Base-by-base conservation (phyloP, 2,113 vertebrate genomes). In the Protobothrops mucrosquamatus region DNA sequence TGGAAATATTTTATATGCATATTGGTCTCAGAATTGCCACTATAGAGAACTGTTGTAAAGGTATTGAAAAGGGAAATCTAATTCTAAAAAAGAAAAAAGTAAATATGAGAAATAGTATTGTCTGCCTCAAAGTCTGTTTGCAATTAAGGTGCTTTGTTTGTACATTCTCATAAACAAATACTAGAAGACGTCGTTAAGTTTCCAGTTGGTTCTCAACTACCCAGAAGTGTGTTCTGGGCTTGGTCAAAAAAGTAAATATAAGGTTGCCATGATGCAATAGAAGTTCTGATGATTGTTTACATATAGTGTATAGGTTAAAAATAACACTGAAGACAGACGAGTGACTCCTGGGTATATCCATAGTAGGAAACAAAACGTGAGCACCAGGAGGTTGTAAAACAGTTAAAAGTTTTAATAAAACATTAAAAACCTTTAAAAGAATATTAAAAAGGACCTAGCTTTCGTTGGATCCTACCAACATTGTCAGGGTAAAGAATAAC, bases 1-100 rank as follows among this genome's bases (percentile, higher is more conserved):
- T 64, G 91, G 91, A 87, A 64, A 26, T 90, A 94, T 94, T 94
- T 94, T 88, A 81, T 26, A 46, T n/a, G 24, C 24, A 89, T n/a
- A 46, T 9, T 89, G 0, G 8, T 48, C 52, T 81, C 74, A 81
- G 89, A 92, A 46, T n/a, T 55, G 59, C 34, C 57, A 6, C 7
- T 39, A 89, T 46, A 52, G 87, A 55, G 23, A 61, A 59, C 22
- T 59, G 54, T 48, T 92, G 85, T 52, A 64, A 87, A 87, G 6
- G 29, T 64, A 3, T 57, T n/a, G 87, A 39, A 86, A 43, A 54
- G 43, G 34, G 15, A 74, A 74, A 74, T 18, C 2, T 74, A 74
- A 74, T 34, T 74, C n/a, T 6, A 74, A 74, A 74, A 74, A 74
- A 34, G 29, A 26, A 34, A 48, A 52, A 61, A 29, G 34, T 43